Base-by-base conservation (phyloP, 2,888 invertebrate genomes). In the Lepidochitona cinerea region DNA sequence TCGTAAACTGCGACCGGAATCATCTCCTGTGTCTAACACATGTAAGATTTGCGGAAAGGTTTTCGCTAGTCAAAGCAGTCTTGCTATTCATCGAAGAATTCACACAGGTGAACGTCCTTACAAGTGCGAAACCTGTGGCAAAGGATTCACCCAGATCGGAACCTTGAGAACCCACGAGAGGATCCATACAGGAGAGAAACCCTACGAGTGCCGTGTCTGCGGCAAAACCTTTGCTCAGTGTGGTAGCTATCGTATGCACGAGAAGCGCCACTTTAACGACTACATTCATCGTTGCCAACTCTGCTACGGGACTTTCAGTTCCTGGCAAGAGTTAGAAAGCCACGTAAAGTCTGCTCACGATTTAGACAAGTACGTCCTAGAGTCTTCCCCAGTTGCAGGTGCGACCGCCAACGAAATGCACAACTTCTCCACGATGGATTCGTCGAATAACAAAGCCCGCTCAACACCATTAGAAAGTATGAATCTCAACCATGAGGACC, bases 201-300 rank as follows among this genome's bases (percentile, higher is more conserved):
- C 87, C 0, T 87, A 86, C 74, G 81, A 82, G 68, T 87, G 87
- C 71, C 84, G 81, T 70, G 81, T 84, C 66, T 85, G 81, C 69
- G 83, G 83, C 7, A 71, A 79, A 37, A 86, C 86, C 6, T 88
- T 88, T 73, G 85, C 87, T 9, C 88, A 87, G 78, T 84, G 84
- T 68, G 88, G 88, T 6, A 85, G 85, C 71, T 86, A 81, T 77
- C 79, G 86, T 23, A 87, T 87, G 85, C 88, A 88, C 74, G 88
- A 88, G 75, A 74, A 86, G 12, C 79, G 87, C 5, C 88, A 88
- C 73, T 82, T 86, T 72, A 81, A 84, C 41, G 85, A 86, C 74
- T 78, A 84, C 80, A 79, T 84, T 35, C 86, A 87, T 75, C 79
- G 84, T 69, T 87, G 86, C 76, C 84, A 84, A 29, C 75, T 86